Evolutionary conservation across 2,888 invertebrate species (phyloP), one percentile per base, ranked within the genome.

Genomic region (Xestobium rufovillosum): DNA sequence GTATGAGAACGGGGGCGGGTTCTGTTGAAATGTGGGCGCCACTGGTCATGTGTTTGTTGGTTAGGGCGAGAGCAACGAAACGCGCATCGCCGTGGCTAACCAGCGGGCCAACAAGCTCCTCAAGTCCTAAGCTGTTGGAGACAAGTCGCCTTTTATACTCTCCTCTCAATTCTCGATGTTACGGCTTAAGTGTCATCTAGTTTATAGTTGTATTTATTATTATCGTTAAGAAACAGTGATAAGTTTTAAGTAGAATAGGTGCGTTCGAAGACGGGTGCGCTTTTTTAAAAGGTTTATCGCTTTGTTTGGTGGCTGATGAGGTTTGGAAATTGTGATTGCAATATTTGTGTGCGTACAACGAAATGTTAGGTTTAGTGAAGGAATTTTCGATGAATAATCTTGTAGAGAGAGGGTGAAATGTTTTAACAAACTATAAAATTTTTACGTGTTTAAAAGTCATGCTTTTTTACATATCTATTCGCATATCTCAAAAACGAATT

Each of bases 61-160:
- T 58, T 75, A 82, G 81, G 87, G 84, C 56, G 84, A 85, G 73
- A 88, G 92, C 61, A 95, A 95, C 75, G 89, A 92, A 77, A 84
- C 86, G 62, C 85, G 94, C 75, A 92, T 95, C 78, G 84, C 84
- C 66, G 85, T 89, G 68, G 95, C 95, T 64, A 96, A 96, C 75
- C 89, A 92, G 74, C 82, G 92, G 63, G 92, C 95, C 67, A 89
- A 89, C 75, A 92, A 94, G 74, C 83, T 96, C 65, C 83, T 92
- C 70, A 90, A 90, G 79, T 85, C 66, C 56, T 66, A 66, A 66
- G 55, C 49, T 49, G 55, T 57, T 44, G 45, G 48, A 51, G 45
- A 52, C 55, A 49, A 56, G 55, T 53, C 60, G 55, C 57, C 63
- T 61, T 63, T 62, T 62, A 53, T 61, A 61, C 57, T 57, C 56